phyloP scores from a whole-genome alignment of 2,888 invertebrate species.

The Drosophila bunnanda region DNA sequence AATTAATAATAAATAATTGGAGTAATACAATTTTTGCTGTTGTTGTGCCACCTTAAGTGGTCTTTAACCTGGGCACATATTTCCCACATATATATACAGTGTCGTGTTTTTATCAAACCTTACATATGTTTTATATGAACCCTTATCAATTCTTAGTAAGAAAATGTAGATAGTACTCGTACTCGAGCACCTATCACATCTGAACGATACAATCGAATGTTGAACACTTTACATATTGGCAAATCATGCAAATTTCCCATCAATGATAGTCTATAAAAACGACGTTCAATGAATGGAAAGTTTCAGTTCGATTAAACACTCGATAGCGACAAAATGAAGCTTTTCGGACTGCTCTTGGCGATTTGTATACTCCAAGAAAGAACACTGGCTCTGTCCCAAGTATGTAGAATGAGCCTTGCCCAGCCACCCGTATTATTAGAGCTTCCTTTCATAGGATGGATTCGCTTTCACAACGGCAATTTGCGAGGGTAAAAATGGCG shows the following conservation, averaged over 20 bases:
- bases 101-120: constrained; percentile 12
- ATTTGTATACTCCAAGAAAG: constrained; percentile 23
- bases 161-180: constrained; percentile 24
- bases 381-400: constrained; percentile 52
- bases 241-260: constrained; percentile 51
- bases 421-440: not conserved
- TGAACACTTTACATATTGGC: constrained; percentile 58
- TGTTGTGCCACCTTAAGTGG: not conserved
- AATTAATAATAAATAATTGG: not conserved
- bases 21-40: not conserved
- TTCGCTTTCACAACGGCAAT: constrained; percentile 53
- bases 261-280: constrained; percentile 50
- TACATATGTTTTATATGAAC: constrained; percentile 37
- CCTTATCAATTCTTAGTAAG: constrained; percentile 44
- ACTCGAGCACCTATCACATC: constrained; percentile 23
- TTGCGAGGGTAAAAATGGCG: constrained; percentile 67
- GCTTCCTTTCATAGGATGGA: constrained; percentile 39
- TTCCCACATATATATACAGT: not conserved
- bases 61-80: constrained; percentile 3
- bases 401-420: constrained; percentile 2
- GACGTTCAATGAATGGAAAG: constrained; percentile 14
- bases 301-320: constrained; percentile 47
- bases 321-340: constrained; percentile 45
- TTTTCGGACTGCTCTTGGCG: constrained; percentile 37
- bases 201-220: constrained; percentile 43